phyloP scores from a whole-genome alignment of 2,113 vertebrate genomes.

The Coptodon bakossiorum region DNA sequence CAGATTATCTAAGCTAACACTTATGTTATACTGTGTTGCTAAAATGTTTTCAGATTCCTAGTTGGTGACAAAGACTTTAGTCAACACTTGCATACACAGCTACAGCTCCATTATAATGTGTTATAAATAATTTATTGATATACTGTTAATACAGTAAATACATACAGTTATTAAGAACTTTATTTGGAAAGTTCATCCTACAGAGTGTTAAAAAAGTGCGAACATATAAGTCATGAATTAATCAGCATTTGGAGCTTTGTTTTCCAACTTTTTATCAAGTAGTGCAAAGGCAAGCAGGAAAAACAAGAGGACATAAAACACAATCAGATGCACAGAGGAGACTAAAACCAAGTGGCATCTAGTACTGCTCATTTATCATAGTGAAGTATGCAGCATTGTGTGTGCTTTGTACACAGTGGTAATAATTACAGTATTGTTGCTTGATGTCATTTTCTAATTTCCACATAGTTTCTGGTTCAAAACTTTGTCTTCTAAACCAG shows the following conservation, averaged over 20 bases:
- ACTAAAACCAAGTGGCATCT: not conserved
- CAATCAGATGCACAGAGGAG: not conserved
- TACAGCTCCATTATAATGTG: not conserved
- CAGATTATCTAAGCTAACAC: not conserved
- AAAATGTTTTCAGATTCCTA: not conserved
- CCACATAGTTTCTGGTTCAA: not conserved
- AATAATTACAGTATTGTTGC: not conserved
- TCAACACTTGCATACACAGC: not conserved
- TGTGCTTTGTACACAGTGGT: not conserved
- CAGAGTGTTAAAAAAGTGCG: not conserved
- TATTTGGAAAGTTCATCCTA: not conserved
- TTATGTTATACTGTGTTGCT: not conserved
- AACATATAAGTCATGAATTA: not conserved
- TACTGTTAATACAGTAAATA: not conserved
- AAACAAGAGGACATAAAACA: not conserved
- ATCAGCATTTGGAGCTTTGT: not conserved
- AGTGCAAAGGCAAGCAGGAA: not conserved
- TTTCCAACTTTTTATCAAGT: not conserved
- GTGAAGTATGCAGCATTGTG: not conserved
- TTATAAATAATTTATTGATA: not conserved
- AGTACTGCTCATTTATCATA: not conserved
- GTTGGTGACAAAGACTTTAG: not conserved
- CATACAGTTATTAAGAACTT: not conserved
- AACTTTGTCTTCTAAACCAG: constrained; percentile 7
- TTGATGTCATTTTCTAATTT: constrained; percentile 7